Base-by-base conservation (phyloP, 2,888 invertebrate genomes). In the Chironomus riparius region DNA sequence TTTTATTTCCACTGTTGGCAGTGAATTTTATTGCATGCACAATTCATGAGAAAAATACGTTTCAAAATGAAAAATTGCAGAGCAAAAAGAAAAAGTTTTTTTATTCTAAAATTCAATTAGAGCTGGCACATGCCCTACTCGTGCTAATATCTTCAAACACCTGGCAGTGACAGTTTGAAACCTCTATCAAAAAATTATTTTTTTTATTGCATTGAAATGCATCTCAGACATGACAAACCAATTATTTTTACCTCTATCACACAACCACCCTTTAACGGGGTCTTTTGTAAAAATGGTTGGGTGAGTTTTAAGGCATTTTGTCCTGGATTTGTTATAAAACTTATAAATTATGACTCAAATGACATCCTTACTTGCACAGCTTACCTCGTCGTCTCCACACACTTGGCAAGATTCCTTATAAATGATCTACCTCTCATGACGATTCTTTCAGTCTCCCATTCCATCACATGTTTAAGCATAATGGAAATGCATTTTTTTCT, bases 91-190 rank as follows among this genome's bases (percentile, higher is more conserved):
- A 65, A n/a, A 24, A 28, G 28, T 38, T 38, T 38, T 38, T 38
- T 28, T 12, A 13, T 65, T 65, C 65, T 38, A 22, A 65, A 65
- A 65, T 65, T 65, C 65, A 65, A 65, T 65, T 65, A 65, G 65
- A 65, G 65, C 65, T 65, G 65, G 65, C 65, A 65, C 65, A 65
- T 21, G 13, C 22, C 24, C 10, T 13, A 5, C 24, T 65, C 21
- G 18, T 62, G 65, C 24, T 65, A 21, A 65, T 65, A 22, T 65
- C 24, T 65, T 65, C 21, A 21, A 65, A 65, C 65, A 65, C 65
- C 65, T 65, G 65, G 21, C 21, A 65, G 65, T 65, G 65, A 21
- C 65, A 65, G 65, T 13, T 21, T 65, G 21, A 24, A 24, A 65
- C 24, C 13, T 65, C 13, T 12, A 65, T 65, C 24, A 24, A 15